Evolutionary conservation across 2,888 invertebrate species (phyloP), one percentile per base, ranked within the genome.

Genomic region (Aphidoletes aphidimyza): DNA sequence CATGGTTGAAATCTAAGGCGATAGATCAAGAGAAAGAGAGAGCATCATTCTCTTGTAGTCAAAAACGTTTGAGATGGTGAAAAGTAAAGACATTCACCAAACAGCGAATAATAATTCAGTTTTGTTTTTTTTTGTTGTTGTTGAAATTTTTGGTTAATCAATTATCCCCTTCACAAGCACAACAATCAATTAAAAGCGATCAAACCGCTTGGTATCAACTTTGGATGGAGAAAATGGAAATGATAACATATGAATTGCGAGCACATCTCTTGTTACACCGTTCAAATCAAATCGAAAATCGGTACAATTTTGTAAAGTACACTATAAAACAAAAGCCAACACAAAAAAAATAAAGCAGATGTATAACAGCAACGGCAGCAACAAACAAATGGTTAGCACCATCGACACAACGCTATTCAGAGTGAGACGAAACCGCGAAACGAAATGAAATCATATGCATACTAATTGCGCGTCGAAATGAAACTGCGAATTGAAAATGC

Each of bases 391-490:
- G 3, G 26, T 54, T 26, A 26, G 54, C 26, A 22, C 42, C 47
- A 17, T 19, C 9, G 17, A 54, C 54, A 26, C 54, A 54, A 54
- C 54, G 54, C 9, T 69, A 69, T 69, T 69, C 69, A 69, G 69
- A 69, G 11, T 69, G 69, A 69, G 30, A 69, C 69, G 69, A 69
- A 69, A 69, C 3, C 69, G 1, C 9, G 30, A 34, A 69, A 69
- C 30, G 69, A 69, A 69, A 69, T 69, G 69, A 69, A 69, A 69
- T 69, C 34, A 69, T 69, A 69, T 69, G 69, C 69, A 69, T 69
- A 69, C 30, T 69, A 69, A 69, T 69, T 30, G 14, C 69, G 30
- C 26, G 9, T 22, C 11, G 2, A 69, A n/a, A n/a, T n/a, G 69
- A 69, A 30, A 69, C 11, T 26, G 17, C 3, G 1, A 26, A 26